Evolutionary conservation across 2,797 vertebrate genomes (phyloP).

Genomic region (Sebastes taczanowskii): DNA sequence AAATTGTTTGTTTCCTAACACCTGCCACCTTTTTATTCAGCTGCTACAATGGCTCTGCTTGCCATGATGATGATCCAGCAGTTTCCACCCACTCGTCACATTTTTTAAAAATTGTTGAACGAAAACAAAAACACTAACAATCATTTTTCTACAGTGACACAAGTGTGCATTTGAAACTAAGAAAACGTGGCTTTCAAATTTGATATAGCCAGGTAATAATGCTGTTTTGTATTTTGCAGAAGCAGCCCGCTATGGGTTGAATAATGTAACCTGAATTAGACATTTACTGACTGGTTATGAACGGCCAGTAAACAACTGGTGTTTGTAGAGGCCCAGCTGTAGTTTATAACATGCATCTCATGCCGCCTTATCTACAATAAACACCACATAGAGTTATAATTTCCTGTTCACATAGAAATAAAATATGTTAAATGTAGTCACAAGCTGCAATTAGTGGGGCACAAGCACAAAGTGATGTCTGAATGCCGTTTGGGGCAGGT

Average conservation of each 20-base stretch:
- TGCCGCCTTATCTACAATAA: neutral
- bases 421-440: neutral
- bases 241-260: neutral
- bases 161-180: neutral
- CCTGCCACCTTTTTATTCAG: conserved; percentile 51
- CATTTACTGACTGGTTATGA: neutral
- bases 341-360: neutral
- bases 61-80: conserved; percentile 27
- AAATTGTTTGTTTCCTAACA: conserved; percentile 59
- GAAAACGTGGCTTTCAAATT: neutral
- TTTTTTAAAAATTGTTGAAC: neutral
- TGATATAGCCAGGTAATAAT: neutral
- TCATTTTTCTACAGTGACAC: neutral
- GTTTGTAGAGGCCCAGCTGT: neutral
- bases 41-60: conserved; percentile 8
- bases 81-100: conserved; percentile 18
- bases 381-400: neutral
- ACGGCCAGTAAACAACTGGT: neutral
- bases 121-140: conserved; percentile 10
- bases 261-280: neutral
- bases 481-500: neutral
- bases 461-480: neutral
- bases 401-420: neutral
- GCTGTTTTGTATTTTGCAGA: neutral
- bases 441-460: neutral